Evolutionary conservation across 2,797 vertebrate species (phyloP).

Genomic region (Halcyon badia): DNA sequence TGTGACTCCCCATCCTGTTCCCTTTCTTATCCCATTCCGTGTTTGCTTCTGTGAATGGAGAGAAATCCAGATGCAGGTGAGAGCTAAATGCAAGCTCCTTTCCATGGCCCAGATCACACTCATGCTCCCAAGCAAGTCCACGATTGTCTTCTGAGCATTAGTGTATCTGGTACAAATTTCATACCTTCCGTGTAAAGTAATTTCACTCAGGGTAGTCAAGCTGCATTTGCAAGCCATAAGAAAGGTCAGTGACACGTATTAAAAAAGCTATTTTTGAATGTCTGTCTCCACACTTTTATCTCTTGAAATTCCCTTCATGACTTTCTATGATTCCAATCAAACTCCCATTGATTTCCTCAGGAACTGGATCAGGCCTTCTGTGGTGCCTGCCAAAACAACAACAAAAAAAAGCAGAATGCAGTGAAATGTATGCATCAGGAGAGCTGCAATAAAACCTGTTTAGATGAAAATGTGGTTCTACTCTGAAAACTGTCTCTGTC

Average conservation of each 20-base stretch:
- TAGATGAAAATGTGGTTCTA: conserved; percentile 56
- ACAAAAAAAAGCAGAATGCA: neutral
- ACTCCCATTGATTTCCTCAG: conserved; percentile 35
- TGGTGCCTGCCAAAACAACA: conserved; percentile 18
- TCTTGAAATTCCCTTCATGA: conserved; percentile 30
- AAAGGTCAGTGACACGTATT: conserved; percentile 16
- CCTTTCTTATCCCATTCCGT: neutral
- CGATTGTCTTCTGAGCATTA: neutral
- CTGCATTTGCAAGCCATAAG: conserved; percentile 24
- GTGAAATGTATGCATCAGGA: conserved; percentile 6
- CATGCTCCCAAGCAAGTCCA: neutral
- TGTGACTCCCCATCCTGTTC: neutral
- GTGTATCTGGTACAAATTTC: neutral
- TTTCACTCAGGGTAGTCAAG: neutral
- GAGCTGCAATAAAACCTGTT: conserved; percentile 30
- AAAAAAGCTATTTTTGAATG: conserved; percentile 16
- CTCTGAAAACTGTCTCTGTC: conserved; percentile 40
- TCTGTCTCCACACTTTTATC: conserved; percentile 26
- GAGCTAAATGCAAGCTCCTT: neutral
- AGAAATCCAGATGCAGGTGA: neutral
- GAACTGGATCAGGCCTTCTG: conserved; percentile 6
- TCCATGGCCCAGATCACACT: neutral
- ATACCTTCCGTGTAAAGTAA: neutral
- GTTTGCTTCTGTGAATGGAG: neutral
- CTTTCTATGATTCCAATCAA: conserved; percentile 37